Evolutionary conservation across 2,888 invertebrate species (phyloP).

Genomic region (Microdon myrmicae): DNA sequence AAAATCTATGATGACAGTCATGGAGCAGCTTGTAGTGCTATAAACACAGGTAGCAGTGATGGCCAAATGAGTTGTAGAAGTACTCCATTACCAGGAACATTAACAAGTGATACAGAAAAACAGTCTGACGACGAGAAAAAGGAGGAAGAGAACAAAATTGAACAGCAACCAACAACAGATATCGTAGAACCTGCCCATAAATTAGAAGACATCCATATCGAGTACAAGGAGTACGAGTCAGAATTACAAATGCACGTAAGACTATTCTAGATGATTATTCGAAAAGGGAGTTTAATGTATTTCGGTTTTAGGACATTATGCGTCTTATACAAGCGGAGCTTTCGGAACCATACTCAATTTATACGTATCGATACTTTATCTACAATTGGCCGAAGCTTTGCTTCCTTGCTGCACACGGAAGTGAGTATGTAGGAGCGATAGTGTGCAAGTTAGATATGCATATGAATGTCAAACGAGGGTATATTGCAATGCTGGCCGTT

Average conservation of each 20-base stretch:
- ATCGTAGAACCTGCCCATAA: constrained; percentile 34
- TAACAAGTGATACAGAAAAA: constrained; percentile 8
- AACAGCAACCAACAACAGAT: constrained; percentile 21
- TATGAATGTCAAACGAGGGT: constrained; percentile 91
- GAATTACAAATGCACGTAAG: constrained; percentile 92
- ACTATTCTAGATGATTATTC: constrained; percentile 10
- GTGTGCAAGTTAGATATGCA: constrained; percentile 98
- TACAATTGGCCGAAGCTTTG: constrained; percentile 99
- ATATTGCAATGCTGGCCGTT: constrained; percentile 99
- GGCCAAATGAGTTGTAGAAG: constrained; percentile 36
- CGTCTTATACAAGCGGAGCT: constrained; percentile 98
- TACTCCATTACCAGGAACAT: constrained; percentile 31
- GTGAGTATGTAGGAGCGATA: constrained; percentile 94
- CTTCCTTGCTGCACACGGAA: constrained; percentile 91
- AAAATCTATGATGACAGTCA: not conserved
- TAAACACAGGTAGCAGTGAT: constrained; percentile 27
- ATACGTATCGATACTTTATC: constrained; percentile 99
- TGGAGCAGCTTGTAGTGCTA: constrained; percentile 4
- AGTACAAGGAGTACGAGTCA: constrained; percentile 85
- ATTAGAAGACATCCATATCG: constrained; percentile 60
- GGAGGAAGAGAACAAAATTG: constrained; percentile 10
- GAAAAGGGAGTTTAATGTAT: not conserved
- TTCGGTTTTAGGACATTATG: constrained; percentile 81
- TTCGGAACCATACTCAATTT: constrained; percentile 99
- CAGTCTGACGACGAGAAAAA: not conserved